Evolutionary conservation across 2,888 invertebrate genomes (phyloP), one percentile per base, ranked within the genome.

Genomic region (Abrostola tripartita): DNA sequence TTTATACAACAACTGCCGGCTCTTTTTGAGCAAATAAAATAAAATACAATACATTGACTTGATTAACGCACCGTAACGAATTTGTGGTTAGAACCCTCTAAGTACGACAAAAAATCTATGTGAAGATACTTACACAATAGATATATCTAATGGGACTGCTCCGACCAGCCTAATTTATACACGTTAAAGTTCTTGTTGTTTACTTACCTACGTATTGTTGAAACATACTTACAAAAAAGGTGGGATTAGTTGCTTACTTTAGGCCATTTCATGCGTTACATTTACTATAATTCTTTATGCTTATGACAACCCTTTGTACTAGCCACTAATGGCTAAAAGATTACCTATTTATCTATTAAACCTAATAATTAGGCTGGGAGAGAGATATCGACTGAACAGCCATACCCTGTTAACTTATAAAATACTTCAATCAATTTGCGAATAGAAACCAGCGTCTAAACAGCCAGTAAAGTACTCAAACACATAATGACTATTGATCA

Each of bases 1-100:
- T 51, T 60, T 58, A 74, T 50, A 49, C 24, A 51, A 35, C 14
- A 9, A 12, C 6, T 38, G 1, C 35, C 11, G 11, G 11, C 37
- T 24, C 14, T 55, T 50, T 58, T 71, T 14, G 52, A 14, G 24
- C 49, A 52, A 64, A 71, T 54, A 61, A 66, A 71, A 71, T 49
- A 54, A 65, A 71, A 60, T 60, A 73, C 71, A 60, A 73, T 66
- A 75, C 76, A 73, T 76, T 76, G 57, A 41, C 54, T 61, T 61
- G 49, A 75, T 61, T 62, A 65, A 71, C 62, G 62, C 54, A 52
- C 71, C 62, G 60, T 66, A 61, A 65, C n/a, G 8, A 57, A 71
- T 66, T 51, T 55, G 62, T 65, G 62, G 61, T 50, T 37, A 51
- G 49, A 37, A 42, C 57, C 14, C 47, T 69, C 40, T 54, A 41